Evolutionary conservation across 2,113 vertebrate genomes (phyloP), one percentile per base, ranked within the genome.

Genomic region (Alethe castanea): DNA sequence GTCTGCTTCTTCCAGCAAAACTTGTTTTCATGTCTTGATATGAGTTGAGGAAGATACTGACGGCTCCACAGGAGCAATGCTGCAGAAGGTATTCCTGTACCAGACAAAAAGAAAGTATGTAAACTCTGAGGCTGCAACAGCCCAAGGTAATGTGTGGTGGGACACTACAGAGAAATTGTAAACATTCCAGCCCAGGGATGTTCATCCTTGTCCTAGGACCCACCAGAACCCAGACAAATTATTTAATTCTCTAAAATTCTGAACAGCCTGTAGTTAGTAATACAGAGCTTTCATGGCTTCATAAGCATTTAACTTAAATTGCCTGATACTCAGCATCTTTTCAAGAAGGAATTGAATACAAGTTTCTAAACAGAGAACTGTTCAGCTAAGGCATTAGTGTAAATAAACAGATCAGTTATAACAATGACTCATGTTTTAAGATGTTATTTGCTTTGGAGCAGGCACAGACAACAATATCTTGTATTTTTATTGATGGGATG

Each of bases 41-140:
- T 2, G 98, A 97, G 71, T 52, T 94, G 74, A 97, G 71, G 78
- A 97, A 94, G 84, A 98, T 19, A 7, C 67, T 97, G 74, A 98
- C 97, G 67, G 98, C 97, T 65, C 98, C 98, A 96, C 98, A 99
- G 95, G 96, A 98, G 95, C 98, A 99, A 54, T 98, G 98, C 74
- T 98, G 98, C 84, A 94, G 92, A 95, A 98, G 92, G 59, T 98
- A 98, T 81, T 99, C 98, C 98, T 99, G 94, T 59, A 78, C n/a
- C 67, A 80, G 74, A 48, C 53, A 94, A 95, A 64, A 95, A 57
- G 79, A 60, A 71, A 78, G 22, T 35, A 90, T 87, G 50, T 23
- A 65, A 57, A 23, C 54, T 81, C 40, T 84, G 38, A 64, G 71
- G 48, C 64, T 95, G 50, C 86, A 91, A 18, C 24, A 3, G 40